Evolutionary conservation across 2,113 vertebrate species (phyloP).

Genomic region (Crotalus viridis): DNA sequence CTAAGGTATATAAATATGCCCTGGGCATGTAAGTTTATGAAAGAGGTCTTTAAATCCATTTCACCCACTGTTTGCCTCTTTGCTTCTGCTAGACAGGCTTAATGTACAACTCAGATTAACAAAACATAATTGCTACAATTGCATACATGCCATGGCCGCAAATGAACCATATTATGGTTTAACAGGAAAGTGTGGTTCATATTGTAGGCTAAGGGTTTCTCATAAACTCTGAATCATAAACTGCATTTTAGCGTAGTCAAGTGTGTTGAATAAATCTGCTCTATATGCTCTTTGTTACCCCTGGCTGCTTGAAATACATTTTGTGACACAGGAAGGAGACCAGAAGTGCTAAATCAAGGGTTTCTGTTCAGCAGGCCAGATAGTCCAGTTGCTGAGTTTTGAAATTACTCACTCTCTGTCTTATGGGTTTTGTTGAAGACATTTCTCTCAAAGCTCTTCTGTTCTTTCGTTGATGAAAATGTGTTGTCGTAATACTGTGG

Average conservation of each 20-base stretch:
- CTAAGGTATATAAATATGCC: neutral
- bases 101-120: neutral
- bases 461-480: slow-evolving; percentile 80
- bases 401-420: slow-evolving; percentile 70
- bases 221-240: neutral
- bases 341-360: too few species aligned
- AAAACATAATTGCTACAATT: neutral
- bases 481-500: slow-evolving; percentile 82
- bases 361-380: neutral
- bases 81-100: neutral
- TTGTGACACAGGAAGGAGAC: neutral
- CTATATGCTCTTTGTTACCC: neutral
- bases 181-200: neutral
- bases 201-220: neutral
- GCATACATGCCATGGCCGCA: neutral
- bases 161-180: neutral
- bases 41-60: neutral
- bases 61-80: neutral
- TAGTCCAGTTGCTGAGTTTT: neutral
- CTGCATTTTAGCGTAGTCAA: neutral
- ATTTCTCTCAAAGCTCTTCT: slow-evolving; percentile 82
- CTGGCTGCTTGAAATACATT: neutral
- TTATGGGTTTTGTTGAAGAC: slow-evolving; percentile 83
- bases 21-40: neutral
- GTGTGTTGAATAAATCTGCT: neutral